Conservation (phyloP, 30 jellyfish, hydroid and myxozoan species). For the Turritopsis rubra region DNA sequence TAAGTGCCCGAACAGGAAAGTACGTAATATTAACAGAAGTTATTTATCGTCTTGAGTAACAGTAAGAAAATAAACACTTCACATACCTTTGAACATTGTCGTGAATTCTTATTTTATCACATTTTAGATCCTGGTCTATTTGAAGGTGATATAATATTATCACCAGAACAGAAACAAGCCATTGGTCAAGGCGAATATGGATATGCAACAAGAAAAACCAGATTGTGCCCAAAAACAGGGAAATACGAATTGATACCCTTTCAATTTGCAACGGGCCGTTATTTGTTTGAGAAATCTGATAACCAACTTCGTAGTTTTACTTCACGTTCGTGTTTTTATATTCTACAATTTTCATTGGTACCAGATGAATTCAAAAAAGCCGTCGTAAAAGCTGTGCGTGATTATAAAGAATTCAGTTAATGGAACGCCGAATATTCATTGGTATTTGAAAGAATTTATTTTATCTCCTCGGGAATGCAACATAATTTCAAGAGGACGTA, state of each 20-base stretch:
- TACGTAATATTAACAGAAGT: too few species aligned
- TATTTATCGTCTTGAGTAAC: neutral
- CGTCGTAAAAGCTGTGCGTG: neutral
- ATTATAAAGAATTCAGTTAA: too few species aligned
- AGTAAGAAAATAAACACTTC: too few species aligned
- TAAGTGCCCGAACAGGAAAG: neutral
- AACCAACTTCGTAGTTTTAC: neutral
- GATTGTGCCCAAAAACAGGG: neutral
- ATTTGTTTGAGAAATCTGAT: too few species aligned
- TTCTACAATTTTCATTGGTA: neutral
- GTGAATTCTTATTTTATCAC: too few species aligned
- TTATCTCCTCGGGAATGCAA: neutral
- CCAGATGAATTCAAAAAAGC: neutral
- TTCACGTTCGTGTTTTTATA: too few species aligned
- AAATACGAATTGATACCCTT: neutral
- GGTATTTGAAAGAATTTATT: too few species aligned
- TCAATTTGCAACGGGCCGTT: neutral
- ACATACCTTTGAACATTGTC: too few species aligned
- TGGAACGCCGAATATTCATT: too few species aligned
- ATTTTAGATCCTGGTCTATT: neutral
- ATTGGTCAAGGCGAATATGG: neutral
- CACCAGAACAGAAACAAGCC: neutral
- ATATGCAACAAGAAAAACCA: neutral
- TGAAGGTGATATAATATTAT: neutral
- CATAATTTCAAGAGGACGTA: neutral